Evolutionary conservation across 2,888 invertebrate species (phyloP).

Genomic region (Dorcus hopei): DNA sequence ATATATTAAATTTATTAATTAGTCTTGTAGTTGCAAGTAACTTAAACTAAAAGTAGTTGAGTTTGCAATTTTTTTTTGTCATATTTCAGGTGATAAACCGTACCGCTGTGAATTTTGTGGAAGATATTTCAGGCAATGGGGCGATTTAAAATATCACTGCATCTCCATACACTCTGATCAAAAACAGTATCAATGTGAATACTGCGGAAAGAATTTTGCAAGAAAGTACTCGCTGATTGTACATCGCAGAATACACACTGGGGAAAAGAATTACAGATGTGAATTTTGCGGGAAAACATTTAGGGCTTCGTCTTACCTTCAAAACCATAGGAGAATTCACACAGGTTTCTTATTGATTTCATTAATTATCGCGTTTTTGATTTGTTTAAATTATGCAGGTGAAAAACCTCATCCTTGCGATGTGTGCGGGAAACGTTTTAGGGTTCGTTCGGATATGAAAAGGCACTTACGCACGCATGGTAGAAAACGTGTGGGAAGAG

Average conservation of each 20-base stretch:
- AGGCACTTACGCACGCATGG: conserved; percentile 74
- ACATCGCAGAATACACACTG: conserved; percentile 82
- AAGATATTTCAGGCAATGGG: conserved; percentile 80
- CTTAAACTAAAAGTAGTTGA: background rate
- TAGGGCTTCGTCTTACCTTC: conserved; percentile 80
- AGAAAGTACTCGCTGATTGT: conserved; percentile 83
- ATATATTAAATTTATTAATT: background rate
- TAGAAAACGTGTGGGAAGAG: conserved; percentile 23
- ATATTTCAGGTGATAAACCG: conserved; percentile 66
- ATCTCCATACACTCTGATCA: conserved; percentile 78
- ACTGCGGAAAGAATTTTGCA: conserved; percentile 84
- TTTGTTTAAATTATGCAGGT: conserved; percentile 48
- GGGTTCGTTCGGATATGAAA: conserved; percentile 79
- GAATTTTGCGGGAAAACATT: conserved; percentile 81
- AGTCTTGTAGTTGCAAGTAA: background rate
- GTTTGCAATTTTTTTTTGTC: conserved; percentile 5
- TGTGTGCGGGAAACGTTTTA: conserved; percentile 77
- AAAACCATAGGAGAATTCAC: conserved; percentile 80
- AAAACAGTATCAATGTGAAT: conserved; percentile 84
- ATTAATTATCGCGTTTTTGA: background rate
- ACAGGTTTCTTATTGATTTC: conserved; percentile 57
- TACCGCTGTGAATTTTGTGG: conserved; percentile 79
- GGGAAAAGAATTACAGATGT: conserved; percentile 83
- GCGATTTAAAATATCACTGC: conserved; percentile 83
- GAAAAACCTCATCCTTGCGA: conserved; percentile 75